Conservation (phyloP, 2,797 vertebrate species). For the Acipenser oxyrinchus region DNA sequence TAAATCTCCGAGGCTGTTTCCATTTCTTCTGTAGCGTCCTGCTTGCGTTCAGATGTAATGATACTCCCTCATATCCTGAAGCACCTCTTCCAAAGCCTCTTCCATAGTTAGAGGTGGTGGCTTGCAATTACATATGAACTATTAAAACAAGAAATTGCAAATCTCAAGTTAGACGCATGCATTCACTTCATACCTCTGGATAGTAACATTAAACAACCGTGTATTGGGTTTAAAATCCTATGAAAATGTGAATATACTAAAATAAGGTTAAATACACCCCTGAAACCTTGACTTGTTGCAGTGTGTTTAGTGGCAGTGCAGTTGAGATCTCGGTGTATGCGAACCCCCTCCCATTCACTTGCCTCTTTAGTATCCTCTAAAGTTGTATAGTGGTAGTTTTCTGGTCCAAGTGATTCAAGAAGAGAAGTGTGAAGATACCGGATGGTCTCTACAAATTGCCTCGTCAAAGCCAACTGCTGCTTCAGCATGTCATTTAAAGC, state of each 20-base stretch:
- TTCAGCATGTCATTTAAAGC: conserved; percentile 66
- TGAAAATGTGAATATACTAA: too few species aligned
- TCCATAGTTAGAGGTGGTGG: conserved; percentile 50
- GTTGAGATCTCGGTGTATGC: too few species aligned
- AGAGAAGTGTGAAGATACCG: conserved; percentile 56
- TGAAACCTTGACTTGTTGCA: too few species aligned
- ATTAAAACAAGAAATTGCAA: conserved; percentile 14
- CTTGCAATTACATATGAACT: conserved; percentile 64
- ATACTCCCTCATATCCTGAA: conserved; percentile 43
- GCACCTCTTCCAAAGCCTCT: conserved; percentile 48
- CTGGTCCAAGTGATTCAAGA: conserved; percentile 57
- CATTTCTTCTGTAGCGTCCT: too few species aligned
- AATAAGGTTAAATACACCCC: too few species aligned
- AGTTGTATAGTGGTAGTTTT: conserved; percentile 75
- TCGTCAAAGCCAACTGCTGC: conserved; percentile 70
- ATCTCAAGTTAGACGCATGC: too few species aligned
- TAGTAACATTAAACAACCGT: too few species aligned
- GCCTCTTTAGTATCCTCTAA: conserved; percentile 78
- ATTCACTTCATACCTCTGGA: too few species aligned
- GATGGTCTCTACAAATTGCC: conserved; percentile 53
- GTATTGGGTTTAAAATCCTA: too few species aligned
- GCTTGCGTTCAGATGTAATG: conserved; percentile 27
- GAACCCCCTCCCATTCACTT: conserved; percentile 7
- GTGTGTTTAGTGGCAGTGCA: too few species aligned
- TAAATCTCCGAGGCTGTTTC: too few species aligned